phyloP scores from a whole-genome alignment of 2,113 vertebrate genomes.

The Corynorhinus townsendii region DNA sequence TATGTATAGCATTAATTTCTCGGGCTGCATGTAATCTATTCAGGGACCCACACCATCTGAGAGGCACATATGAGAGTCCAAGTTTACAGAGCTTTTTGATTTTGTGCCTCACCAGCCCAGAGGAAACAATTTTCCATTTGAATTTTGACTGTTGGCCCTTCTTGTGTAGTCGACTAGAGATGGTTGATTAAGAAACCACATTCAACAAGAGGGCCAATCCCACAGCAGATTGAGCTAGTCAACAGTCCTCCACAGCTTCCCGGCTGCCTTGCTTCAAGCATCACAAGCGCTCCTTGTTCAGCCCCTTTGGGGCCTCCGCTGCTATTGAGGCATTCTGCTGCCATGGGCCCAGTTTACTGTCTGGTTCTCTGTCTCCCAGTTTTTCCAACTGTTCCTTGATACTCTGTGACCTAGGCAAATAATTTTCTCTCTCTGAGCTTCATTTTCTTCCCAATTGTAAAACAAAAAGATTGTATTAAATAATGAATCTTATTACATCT shows the following conservation, averaged over 20 bases:
- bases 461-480: not conserved
- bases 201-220: conserved; percentile 27
- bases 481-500: not conserved
- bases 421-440: not conserved
- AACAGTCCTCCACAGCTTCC: not conserved
- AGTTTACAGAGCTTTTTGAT: conserved; percentile 81
- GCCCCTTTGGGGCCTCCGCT: not conserved
- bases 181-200: conserved; percentile 76
- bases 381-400: not conserved
- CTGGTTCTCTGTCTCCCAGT: not conserved
- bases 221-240: not conserved
- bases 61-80: conserved; percentile 83
- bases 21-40: conserved; percentile 82
- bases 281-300: not conserved
- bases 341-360: not conserved
- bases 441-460: not conserved
- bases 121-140: conserved; percentile 81
- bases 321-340: not conserved
- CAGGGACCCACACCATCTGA: conserved; percentile 83
- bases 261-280: not conserved
- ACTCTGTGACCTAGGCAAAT: not conserved
- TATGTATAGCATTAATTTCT: conserved; percentile 82
- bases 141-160: conserved; percentile 79
- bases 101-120: conserved; percentile 80
- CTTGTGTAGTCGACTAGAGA: conserved; percentile 75